A percentile compares a stretch with the other conserved stretches of the same genome.
These are phyloP conservation scores for Hyppa rectilinea DNA, from an alignment of 2,888 invertebrate genomes.

Conservation along the genomic window DNA sequence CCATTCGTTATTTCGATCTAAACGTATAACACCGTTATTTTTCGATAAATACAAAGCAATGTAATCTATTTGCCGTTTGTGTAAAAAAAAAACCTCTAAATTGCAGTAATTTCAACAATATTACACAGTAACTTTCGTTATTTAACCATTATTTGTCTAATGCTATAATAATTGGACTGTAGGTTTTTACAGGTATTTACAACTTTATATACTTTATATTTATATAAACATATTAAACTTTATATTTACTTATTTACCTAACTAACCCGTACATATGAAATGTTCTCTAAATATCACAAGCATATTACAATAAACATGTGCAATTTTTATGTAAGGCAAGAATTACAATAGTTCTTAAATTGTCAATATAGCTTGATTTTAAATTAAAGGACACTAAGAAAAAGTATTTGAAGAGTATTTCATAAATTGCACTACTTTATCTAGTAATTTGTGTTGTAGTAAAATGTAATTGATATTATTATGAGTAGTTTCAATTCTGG, in stretches of 20 bases:
- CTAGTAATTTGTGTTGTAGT: too few relatives aligned
- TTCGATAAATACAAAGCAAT: too few relatives aligned
- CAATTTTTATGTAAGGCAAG: background rate
- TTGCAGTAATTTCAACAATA: too few relatives aligned
- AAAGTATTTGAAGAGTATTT: background rate
- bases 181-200: slow-evolving; percentile 1
- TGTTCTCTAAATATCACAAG: slow-evolving; percentile 24
- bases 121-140: too few relatives aligned
- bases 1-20: too few relatives aligned
- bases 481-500: background rate
- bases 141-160: too few relatives aligned
- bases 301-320: slow-evolving; percentile 11
- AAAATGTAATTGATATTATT: background rate
- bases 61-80: too few relatives aligned
- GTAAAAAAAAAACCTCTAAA: too few relatives aligned
- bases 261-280: slow-evolving; percentile 3
- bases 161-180: too few relatives aligned
- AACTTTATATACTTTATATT: too few relatives aligned
- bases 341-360: background rate
- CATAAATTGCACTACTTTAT: background rate
- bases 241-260: background rate
- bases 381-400: background rate
- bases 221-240: too few relatives aligned
- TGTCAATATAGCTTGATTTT: background rate
- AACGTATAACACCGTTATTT: too few relatives aligned